Base-by-base conservation (phyloP, 2,888 invertebrate species). In the Drosophila longiperda region DNA sequence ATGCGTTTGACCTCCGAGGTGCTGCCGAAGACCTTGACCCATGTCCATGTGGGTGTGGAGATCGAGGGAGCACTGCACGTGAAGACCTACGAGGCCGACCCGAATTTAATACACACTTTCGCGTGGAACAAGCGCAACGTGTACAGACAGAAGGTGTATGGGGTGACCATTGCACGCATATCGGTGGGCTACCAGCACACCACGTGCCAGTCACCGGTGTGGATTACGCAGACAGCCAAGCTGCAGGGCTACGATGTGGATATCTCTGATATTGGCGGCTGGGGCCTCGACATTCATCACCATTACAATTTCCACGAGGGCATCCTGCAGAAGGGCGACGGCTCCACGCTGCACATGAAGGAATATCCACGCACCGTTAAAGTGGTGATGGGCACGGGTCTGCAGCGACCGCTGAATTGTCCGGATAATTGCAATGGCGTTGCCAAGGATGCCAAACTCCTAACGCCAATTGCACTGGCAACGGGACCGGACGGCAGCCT, bases 271-370 rank as follows among this genome's bases (percentile, higher is more conserved):
- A 97, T 99, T 63, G 99, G 99, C 1, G 98, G 98, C 54, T 99
- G 99, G 99, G 98, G 99, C 59, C 94, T 99, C 63, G 98, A 99
- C 92, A 98, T 99, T 76, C 99, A 99, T 93, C 99, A 99, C 93
- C 98, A 98, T 93, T 99, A 99, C 93, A 99, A 99, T 93, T 98
- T 98, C 95, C 98, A 99, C 91, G 99, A 99, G 94, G 99, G 98
- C 29, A 99, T 99, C 75, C 94, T 99, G 52, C 99, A 99, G 93
- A 99, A 99, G 92, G 99, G 99, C 45, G 98, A 99, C 91, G 99
- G 99, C 63, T 97, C 98, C 3, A 97, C 98, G 50, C 94, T 99
- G 40, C 98, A 99, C 93, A 95, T 99, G 93, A 98, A 98, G 91
- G 97, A 97, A 91, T 97, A 98, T 91, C 98, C 98, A 52, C 94